Evolutionary conservation across 2,888 invertebrate species (phyloP).

Genomic region (Poecilus cupreus): DNA sequence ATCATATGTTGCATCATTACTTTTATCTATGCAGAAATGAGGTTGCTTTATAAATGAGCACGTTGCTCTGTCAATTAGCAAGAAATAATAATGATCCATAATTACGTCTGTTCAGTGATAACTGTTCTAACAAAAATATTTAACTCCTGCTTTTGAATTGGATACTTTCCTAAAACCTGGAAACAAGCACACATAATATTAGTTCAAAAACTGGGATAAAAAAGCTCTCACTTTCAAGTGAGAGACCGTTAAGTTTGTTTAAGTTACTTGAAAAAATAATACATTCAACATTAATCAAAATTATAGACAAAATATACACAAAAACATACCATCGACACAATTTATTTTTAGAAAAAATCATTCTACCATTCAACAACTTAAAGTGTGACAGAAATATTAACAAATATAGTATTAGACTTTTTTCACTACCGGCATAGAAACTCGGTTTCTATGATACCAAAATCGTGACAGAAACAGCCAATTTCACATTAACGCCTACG

Average conservation of each 20-base stretch:
- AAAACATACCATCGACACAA: background rate
- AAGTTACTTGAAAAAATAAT: constrained; percentile 2
- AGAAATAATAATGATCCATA: no score
- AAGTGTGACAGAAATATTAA: background rate
- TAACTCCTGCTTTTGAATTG: constrained; percentile 76
- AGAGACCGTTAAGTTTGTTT: constrained; percentile 39
- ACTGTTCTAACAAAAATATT: constrained; percentile 59
- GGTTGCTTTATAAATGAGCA: background rate
- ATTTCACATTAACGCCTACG: no score
- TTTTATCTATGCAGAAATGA: background rate
- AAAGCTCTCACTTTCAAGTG: background rate
- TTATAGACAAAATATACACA: background rate
- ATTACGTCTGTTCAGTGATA: no score
- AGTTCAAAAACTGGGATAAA: background rate
- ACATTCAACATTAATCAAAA: background rate
- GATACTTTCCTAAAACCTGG: constrained; percentile 58
- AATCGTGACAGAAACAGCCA: no score
- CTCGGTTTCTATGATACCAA: no score
- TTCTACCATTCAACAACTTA: background rate
- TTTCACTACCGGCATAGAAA: no score
- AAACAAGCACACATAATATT: background rate
- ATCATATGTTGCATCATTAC: constrained; percentile 17
- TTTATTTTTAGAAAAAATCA: background rate
- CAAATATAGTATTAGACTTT: background rate
- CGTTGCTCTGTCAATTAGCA: background rate